Evolutionary conservation across 2,797 vertebrate genomes (phyloP).

Genomic region (Nothura maculosa): DNA sequence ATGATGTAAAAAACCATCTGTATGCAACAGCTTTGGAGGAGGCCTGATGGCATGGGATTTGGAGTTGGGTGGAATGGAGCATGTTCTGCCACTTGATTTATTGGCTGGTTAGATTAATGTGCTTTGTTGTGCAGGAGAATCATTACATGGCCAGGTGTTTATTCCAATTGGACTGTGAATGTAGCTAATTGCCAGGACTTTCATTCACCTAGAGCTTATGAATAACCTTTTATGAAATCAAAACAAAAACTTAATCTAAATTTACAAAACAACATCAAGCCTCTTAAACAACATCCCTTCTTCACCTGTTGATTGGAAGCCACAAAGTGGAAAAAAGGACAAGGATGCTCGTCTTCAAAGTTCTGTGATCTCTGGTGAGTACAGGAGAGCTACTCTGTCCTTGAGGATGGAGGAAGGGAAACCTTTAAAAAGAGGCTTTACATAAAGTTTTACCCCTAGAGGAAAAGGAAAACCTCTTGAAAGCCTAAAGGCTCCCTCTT

Average conservation of each 20-base stretch:
- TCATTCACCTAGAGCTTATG: not conserved
- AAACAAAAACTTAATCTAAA: not conserved
- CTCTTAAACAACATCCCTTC: not conserved
- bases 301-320: not conserved
- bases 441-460: not conserved
- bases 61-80: not conserved
- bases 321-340: not conserved
- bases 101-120: slow-evolving; percentile 20
- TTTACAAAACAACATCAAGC: not conserved
- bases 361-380: not conserved
- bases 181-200: slow-evolving; percentile 7
- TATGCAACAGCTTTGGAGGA: slow-evolving; percentile 47
- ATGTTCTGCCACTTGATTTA: slow-evolving; percentile 48
- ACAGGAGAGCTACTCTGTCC: not conserved
- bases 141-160: slow-evolving; percentile 36
- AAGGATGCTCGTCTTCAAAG: not conserved
- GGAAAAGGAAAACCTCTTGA: not conserved
- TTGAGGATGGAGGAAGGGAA: not conserved
- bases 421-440: not conserved
- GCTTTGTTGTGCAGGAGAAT: not conserved
- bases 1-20: slow-evolving; percentile 32
- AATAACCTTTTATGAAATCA: not conserved
- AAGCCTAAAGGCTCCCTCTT: not conserved
- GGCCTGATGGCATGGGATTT: slow-evolving; percentile 12
- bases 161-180: slow-evolving; percentile 30